These are phyloP conservation scores for Drosophila pectinifera DNA, from an alignment of 1,140 invertebrate genomes.

Conservation along the genomic window DNA sequence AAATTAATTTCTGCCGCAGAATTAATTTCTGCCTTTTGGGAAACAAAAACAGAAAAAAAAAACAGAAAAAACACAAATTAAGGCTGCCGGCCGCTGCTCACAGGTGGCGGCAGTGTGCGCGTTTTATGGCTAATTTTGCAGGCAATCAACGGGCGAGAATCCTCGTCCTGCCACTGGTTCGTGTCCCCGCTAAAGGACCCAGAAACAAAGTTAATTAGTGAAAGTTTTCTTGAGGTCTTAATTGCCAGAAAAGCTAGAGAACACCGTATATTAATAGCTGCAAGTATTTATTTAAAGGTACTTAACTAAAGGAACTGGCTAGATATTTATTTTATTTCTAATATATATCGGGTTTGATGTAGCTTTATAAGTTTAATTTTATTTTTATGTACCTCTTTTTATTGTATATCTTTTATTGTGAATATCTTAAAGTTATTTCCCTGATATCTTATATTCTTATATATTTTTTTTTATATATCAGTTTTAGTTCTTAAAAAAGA, in stretches of 20 bases:
- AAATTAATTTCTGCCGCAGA: slow-evolving; percentile 55
- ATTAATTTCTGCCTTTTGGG: slow-evolving; percentile 39
- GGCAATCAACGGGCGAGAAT: slow-evolving; percentile 26
- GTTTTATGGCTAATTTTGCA: slow-evolving; percentile 72
- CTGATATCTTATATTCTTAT: too few relatives aligned
- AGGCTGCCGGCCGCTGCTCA: slow-evolving; percentile 5
- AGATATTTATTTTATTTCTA: too few relatives aligned
- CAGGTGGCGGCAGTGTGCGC: slow-evolving; percentile 59
- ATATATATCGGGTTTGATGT: too few relatives aligned
- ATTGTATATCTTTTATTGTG: too few relatives aligned
- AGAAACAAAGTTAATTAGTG: slow-evolving; percentile 13
- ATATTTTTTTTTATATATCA: too few relatives aligned
- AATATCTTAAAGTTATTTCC: too few relatives aligned
- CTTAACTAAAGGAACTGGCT: not conserved
- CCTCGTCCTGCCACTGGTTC: slow-evolving; percentile 42
- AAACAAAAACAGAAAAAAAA: too few relatives aligned
- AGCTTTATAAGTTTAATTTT: too few relatives aligned
- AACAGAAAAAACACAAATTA: not conserved
- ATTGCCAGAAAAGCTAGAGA: slow-evolving; percentile 2
- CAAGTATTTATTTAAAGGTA: not conserved
- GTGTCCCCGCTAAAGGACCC: slow-evolving; percentile 53
- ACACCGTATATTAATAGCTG: too few relatives aligned
- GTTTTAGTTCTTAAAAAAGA: too few relatives aligned
- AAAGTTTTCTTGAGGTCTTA: slow-evolving; percentile 13
- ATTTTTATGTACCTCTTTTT: too few relatives aligned